Conservation (phyloP, 2,797 vertebrate genomes). For the Heterohyrax brucei region DNA sequence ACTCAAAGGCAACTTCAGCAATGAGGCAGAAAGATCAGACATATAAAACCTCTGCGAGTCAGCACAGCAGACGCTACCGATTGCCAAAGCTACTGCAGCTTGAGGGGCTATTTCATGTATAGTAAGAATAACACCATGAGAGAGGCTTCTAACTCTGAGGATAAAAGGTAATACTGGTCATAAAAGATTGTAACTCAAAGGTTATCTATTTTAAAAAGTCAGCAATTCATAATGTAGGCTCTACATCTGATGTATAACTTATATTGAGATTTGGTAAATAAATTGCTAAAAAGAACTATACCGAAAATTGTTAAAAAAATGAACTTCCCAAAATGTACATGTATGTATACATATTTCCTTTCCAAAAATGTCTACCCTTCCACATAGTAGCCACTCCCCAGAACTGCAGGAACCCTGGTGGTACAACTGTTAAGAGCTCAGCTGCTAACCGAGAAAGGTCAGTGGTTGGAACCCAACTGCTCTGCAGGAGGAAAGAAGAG, state of each 20-base stretch:
- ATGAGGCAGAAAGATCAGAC: neutral
- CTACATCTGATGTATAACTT: neutral
- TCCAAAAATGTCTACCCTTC: neutral
- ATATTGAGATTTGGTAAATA: neutral
- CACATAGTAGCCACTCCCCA: neutral
- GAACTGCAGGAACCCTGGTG: neutral
- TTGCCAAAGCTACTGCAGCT: neutral
- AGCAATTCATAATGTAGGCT: neutral
- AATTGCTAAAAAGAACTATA: neutral
- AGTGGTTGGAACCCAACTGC: neutral
- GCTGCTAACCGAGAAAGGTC: neutral
- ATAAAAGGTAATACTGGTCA: neutral
- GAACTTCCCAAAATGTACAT: too few species aligned
- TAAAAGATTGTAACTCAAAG: neutral
- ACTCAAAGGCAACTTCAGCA: conserved; percentile 12
- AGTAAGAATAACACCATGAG: neutral
- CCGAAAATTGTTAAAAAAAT: too few species aligned
- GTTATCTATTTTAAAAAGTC: neutral
- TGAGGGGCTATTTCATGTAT: neutral
- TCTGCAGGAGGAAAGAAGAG: neutral
- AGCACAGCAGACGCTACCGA: neutral
- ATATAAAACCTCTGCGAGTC: conserved; percentile 21
- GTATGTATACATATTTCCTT: conserved; percentile 20
- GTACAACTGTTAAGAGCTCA: neutral
- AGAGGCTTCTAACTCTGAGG: neutral